phyloP scores from a whole-genome alignment of 1,140 invertebrate genomes.

The Phymorhynchus buccinoides region DNA sequence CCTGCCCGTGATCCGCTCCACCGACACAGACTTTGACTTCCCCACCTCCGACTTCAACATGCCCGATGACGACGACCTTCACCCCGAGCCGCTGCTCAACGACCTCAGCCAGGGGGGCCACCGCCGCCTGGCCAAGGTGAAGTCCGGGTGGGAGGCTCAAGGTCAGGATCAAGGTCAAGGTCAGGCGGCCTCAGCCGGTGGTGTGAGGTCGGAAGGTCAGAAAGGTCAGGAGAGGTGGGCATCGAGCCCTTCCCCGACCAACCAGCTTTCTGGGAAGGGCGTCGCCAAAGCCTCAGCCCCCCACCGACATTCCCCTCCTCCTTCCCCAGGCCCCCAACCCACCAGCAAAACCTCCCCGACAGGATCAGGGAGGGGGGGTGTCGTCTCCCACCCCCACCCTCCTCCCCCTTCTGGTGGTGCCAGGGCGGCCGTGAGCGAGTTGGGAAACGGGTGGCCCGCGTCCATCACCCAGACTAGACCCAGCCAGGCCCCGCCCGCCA shows the following conservation, averaged over 20 bases:
- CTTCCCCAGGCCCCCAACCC: neutral
- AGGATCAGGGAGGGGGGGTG: too few species aligned
- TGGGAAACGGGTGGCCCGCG: neutral
- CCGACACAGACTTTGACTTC: slow-evolving; percentile 69
- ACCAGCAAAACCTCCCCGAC: neutral
- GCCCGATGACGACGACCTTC: too few species aligned
- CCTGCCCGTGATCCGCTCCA: slow-evolving; percentile 58
- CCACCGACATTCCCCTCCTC: neutral
- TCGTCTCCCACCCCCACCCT: neutral
- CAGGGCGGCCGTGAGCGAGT: neutral
- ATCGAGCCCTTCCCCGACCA: neutral
- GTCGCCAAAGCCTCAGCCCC: neutral
- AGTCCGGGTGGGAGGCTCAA: slow-evolving; percentile 23
- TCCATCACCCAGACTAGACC: neutral
- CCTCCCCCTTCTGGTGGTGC: neutral
- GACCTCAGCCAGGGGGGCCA: slow-evolving; percentile 63
- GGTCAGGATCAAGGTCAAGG: neutral
- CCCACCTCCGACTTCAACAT: slow-evolving; percentile 69
- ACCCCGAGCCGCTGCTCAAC: too few species aligned
- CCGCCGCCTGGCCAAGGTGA: too few species aligned
- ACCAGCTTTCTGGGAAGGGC: neutral
- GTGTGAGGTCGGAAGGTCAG: neutral
- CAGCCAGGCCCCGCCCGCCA: neutral
- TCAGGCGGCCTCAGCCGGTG: neutral
- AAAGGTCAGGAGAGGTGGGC: neutral